phyloP scores from a whole-genome alignment of 2,113 vertebrate species.

The Notarius lentiginosus region DNA sequence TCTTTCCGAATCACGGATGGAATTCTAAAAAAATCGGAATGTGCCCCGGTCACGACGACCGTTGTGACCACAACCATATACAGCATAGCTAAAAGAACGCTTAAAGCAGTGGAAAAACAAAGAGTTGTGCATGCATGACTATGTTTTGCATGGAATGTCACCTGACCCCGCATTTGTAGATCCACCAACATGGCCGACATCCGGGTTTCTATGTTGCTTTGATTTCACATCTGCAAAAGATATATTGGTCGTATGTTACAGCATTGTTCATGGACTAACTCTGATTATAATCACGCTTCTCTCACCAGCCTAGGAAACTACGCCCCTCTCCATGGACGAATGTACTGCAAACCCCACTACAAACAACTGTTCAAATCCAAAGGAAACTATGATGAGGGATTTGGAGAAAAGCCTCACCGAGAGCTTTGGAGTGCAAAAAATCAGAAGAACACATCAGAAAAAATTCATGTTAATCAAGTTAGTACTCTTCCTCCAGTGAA shows the following conservation, averaged over 20 bases:
- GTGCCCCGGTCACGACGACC: too few relatives aligned
- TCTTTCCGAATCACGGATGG: too few relatives aligned
- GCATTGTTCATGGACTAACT: background rate
- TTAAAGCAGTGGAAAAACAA: too few relatives aligned
- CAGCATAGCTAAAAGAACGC: too few relatives aligned
- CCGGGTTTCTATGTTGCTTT: too few relatives aligned
- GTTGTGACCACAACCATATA: too few relatives aligned
- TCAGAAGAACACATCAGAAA: constrained; percentile 62
- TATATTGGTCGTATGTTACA: background rate
- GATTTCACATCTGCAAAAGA: background rate
- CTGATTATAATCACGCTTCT: constrained; percentile 21
- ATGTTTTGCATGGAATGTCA: too few relatives aligned
- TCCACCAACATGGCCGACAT: too few relatives aligned
- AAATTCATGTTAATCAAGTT: constrained; percentile 54
- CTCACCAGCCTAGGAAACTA: constrained; percentile 90
- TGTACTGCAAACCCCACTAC: constrained; percentile 97
- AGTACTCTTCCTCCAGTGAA: constrained; percentile 51
- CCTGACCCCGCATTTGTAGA: too few relatives aligned
- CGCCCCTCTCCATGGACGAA: constrained; percentile 94
- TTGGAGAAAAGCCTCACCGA: constrained; percentile 93
- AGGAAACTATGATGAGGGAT: constrained; percentile 98
- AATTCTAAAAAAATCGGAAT: too few relatives aligned
- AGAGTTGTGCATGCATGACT: too few relatives aligned
- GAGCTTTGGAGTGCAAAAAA: constrained; percentile 83
- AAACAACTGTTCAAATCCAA: constrained; percentile 97